phyloP scores from a whole-genome alignment of 2,797 vertebrate species.

The Pangasius krempfi region DNA sequence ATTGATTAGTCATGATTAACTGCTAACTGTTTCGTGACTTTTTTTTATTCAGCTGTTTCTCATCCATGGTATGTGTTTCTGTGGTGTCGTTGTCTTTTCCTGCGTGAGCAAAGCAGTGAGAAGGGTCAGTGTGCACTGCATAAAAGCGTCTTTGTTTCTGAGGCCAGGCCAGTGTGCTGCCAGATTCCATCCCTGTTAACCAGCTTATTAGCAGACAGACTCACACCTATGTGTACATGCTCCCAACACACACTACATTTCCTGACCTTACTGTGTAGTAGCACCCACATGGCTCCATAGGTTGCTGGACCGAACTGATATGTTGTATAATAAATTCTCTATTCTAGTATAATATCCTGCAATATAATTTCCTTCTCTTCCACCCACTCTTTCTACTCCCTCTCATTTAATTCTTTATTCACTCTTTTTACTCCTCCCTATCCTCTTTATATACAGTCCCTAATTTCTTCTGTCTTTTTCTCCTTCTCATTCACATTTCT shows the following conservation, averaged over 20 bases:
- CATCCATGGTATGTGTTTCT: not conserved
- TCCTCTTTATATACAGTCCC: not conserved
- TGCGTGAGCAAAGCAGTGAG: conserved; percentile 34
- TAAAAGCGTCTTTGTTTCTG: conserved; percentile 51
- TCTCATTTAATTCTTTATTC: conserved; percentile 32
- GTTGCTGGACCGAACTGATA: not conserved
- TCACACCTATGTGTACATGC: not conserved
- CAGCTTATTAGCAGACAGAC: not conserved
- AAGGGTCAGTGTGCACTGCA: conserved; percentile 44
- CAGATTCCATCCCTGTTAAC: conserved; percentile 5
- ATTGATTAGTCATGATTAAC: not conserved
- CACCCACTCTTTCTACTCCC: not conserved
- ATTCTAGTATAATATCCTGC: not conserved
- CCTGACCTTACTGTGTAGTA: not conserved
- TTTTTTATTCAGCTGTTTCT: not conserved
- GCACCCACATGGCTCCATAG: not conserved
- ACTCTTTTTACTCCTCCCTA: not conserved
- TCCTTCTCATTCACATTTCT: not conserved
- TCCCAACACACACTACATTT: not conserved
- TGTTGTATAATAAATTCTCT: not conserved
- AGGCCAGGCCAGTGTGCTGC: conserved; percentile 14
- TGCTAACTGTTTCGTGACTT: not conserved
- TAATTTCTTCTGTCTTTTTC: not conserved
- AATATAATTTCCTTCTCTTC: not conserved
- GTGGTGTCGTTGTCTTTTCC: conserved; percentile 26